Evolutionary conservation across 2,888 invertebrate genomes (phyloP).

Genomic region (Orchesellides sinensis): DNA sequence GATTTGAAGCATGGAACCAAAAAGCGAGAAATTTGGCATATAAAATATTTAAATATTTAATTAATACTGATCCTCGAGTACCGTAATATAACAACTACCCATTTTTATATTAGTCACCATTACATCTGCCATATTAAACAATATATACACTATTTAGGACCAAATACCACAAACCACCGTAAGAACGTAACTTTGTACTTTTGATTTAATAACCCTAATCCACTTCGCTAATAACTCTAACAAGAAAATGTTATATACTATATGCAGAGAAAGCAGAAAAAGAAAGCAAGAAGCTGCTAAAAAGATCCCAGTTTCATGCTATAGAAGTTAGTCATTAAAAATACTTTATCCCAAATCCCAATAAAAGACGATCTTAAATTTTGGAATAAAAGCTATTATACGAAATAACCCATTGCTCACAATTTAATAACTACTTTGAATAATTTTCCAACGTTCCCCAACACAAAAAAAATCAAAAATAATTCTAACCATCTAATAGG

Average conservation of each 20-base stretch:
- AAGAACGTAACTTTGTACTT: too few relatives aligned
- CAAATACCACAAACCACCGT: too few relatives aligned
- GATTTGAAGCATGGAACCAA: slow-evolving; percentile 58
- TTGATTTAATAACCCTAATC: too few relatives aligned
- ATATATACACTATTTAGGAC: too few relatives aligned
- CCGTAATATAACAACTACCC: slow-evolving; percentile 27
- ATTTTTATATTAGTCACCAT: background rate
- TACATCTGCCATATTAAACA: background rate
- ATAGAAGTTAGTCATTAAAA: too few relatives aligned
- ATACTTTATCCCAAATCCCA: too few relatives aligned
- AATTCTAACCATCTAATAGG: slow-evolving; percentile 73
- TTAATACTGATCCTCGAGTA: background rate
- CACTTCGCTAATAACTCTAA: too few relatives aligned
- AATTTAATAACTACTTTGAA: background rate
- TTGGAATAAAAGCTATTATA: too few relatives aligned
- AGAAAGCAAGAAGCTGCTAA: background rate
- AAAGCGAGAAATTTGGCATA: slow-evolving; percentile 25
- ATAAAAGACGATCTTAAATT: too few relatives aligned
- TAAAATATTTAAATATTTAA: slow-evolving; percentile 6
- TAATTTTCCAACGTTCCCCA: slow-evolving; percentile 19
- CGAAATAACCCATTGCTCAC: background rate
- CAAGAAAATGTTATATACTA: too few relatives aligned
- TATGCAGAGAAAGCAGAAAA: too few relatives aligned
- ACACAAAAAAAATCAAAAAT: slow-evolving; percentile 49
- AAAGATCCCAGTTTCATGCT: too few relatives aligned